phyloP scores from a whole-genome alignment of 2,113 vertebrate genomes.

The Sturnira hondurensis region DNA sequence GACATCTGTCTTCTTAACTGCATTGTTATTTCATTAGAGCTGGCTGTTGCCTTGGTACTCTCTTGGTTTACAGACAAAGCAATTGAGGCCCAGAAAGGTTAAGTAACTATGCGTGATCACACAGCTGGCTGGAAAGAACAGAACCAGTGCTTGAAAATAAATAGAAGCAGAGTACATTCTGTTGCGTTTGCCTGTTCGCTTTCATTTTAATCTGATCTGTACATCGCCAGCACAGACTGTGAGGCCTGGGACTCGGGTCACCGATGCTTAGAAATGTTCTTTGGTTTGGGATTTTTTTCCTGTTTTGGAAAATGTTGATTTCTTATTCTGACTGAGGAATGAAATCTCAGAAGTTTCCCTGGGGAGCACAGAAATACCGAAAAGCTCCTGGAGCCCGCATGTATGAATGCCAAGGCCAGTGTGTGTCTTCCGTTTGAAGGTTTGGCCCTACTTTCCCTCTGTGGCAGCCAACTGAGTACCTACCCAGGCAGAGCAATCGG shows the following conservation, averaged over 20 bases:
- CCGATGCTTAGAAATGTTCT: not conserved
- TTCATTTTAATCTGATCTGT: not conserved
- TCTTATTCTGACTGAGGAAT: not conserved
- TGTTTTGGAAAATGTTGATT: conserved; percentile 6
- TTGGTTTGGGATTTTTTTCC: not conserved
- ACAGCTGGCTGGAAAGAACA: not conserved
- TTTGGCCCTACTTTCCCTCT: not conserved
- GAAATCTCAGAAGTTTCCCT: not conserved
- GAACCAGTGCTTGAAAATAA: not conserved
- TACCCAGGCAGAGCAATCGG: not conserved
- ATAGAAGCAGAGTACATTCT: no score
- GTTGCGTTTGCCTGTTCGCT: fast-evolving
- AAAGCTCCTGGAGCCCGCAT: not conserved
- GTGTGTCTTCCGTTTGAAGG: not conserved
- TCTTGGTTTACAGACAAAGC: not conserved
- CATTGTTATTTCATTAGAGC: not conserved
- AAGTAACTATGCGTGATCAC: not conserved
- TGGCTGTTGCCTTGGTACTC: not conserved
- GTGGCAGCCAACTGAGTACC: not conserved
- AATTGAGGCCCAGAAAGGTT: not conserved
- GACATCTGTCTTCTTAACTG: not conserved
- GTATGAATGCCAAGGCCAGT: not conserved
- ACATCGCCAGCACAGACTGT: not conserved
- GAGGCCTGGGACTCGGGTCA: not conserved
- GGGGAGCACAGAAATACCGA: not conserved